Base-by-base conservation (phyloP, 2,888 invertebrate species). In the Timema podura region DNA sequence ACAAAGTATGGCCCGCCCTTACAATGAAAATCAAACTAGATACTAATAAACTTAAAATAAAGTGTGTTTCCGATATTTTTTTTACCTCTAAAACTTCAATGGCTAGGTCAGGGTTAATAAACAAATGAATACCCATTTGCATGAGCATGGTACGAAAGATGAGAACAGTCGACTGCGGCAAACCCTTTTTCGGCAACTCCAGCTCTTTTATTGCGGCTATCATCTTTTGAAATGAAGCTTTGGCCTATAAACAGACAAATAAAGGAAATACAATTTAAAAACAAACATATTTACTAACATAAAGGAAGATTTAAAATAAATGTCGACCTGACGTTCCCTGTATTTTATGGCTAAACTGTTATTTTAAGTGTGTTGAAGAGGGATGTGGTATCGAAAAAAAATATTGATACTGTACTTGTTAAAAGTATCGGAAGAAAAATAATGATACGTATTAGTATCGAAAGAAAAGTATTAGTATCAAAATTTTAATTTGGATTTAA, bases 51-150 rank as follows among this genome's bases (percentile, higher is more conserved):
- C 44, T 59, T 30, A 57, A 59, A 30, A 44, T 13, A n/a, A 59
- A 30, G 30, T 30, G 30, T 30, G 30, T 30, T 30, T 30, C 30
- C 30, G 3, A 30, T 30, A n/a, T 30, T 2, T 30, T 30, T 45
- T 67, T 59, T 69, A 74, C 75, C 70, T 69, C 68, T 45, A 76
- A 68, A 11, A 73, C 71, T 48, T 76, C 76, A 9, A 83, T 82
- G 0, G 91, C 90, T 79, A 91, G 84, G 80, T 89, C 88, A 1
- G 88, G 83, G 76, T 92, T 90, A 49, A 87, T 87, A 77, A 91
- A 91, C 68, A 92, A 77, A 77, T 91, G 91, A 49, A 92, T 78
- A 6, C 88, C 89, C 82, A 92, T 88, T 76, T 91, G 89, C 68
- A 91, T 82, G 65, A 91, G 84, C 69, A 92, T 82, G 16, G 89